Evolutionary conservation across 2,797 vertebrate species (phyloP).

Genomic region (Spinus pinus): DNA sequence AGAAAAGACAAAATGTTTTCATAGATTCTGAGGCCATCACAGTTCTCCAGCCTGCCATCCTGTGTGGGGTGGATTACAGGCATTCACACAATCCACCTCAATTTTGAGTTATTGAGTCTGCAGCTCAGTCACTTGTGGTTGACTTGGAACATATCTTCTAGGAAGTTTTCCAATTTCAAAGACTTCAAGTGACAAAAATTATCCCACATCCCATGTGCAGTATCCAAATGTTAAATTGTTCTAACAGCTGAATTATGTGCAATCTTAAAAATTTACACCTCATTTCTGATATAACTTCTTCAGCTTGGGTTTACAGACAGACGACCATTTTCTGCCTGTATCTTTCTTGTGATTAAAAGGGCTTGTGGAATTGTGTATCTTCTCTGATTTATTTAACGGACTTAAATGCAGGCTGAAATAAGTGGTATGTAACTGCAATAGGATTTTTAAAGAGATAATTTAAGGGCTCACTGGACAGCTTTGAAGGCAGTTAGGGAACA

Average conservation of each 20-base stretch:
- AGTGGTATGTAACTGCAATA: neutral
- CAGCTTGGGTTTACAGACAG: conserved; percentile 26
- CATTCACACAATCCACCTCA: neutral
- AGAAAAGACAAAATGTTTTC: neutral
- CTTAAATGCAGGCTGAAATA: neutral
- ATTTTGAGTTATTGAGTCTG: conserved; percentile 29
- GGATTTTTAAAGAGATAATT: neutral
- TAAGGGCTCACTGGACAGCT: neutral
- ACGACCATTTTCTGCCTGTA: neutral
- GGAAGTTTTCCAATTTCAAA: conserved; percentile 54
- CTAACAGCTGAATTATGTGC: conserved; percentile 40
- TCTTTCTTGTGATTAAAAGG: neutral
- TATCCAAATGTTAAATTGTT: conserved; percentile 55
- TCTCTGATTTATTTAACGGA: conserved; percentile 2
- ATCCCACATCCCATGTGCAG: conserved; percentile 39
- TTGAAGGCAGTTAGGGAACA: neutral
- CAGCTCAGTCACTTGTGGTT: conserved; percentile 24
- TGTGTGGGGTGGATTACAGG: neutral
- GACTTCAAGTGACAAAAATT: conserved; percentile 54
- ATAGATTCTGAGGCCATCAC: neutral
- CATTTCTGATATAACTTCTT: conserved; percentile 19
- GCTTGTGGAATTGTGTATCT: neutral
- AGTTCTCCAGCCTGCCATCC: neutral
- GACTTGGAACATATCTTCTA: conserved; percentile 36
- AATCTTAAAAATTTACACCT: conserved; percentile 48